These are phyloP conservation scores for Oreochromis mossambicus DNA, from an alignment of 2,797 vertebrate species.

Conservation along the genomic window DNA sequence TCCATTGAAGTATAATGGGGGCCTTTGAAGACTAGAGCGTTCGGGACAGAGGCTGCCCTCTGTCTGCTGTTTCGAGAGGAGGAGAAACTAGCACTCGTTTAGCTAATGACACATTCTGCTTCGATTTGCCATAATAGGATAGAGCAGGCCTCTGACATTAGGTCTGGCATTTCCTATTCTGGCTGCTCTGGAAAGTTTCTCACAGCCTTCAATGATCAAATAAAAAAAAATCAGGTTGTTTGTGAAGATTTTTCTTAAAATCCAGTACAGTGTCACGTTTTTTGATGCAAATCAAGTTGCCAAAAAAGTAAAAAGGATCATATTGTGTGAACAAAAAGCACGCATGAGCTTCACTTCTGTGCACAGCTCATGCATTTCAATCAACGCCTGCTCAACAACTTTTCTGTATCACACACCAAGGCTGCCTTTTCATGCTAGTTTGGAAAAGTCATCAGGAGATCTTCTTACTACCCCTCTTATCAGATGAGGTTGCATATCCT, in stretches of 20 bases:
- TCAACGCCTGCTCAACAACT: conserved; percentile 8
- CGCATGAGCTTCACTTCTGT: not conserved
- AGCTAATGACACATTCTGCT: conserved; percentile 80
- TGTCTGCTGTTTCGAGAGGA: conserved; percentile 76
- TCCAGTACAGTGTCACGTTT: not conserved
- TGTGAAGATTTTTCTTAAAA: not conserved
- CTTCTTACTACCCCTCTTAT: conserved; percentile 64
- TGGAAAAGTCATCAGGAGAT: conserved; percentile 53
- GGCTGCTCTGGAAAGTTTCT: conserved; percentile 60
- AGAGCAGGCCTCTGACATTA: conserved; percentile 76
- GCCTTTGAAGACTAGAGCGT: conserved; percentile 70
- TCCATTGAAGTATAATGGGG: conserved; percentile 74
- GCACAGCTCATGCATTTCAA: conserved; percentile 27
- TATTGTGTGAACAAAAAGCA: not conserved
- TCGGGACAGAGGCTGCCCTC: conserved; percentile 71
- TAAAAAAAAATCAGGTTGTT: not conserved
- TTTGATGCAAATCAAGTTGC: not conserved
- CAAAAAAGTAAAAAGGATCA: not conserved
- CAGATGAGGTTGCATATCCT: conserved; percentile 62
- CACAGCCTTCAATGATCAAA: conserved; percentile 27
- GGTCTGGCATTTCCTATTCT: conserved; percentile 67
- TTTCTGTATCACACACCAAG: conserved; percentile 15
- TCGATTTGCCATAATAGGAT: conserved; percentile 81
- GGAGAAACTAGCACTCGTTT: conserved; percentile 75
- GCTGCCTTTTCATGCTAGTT: conserved; percentile 49